Evolutionary conservation across 2,888 invertebrate genomes (phyloP), one percentile per base, ranked within the genome.

Genomic region (Opisthograptis luteolata): DNA sequence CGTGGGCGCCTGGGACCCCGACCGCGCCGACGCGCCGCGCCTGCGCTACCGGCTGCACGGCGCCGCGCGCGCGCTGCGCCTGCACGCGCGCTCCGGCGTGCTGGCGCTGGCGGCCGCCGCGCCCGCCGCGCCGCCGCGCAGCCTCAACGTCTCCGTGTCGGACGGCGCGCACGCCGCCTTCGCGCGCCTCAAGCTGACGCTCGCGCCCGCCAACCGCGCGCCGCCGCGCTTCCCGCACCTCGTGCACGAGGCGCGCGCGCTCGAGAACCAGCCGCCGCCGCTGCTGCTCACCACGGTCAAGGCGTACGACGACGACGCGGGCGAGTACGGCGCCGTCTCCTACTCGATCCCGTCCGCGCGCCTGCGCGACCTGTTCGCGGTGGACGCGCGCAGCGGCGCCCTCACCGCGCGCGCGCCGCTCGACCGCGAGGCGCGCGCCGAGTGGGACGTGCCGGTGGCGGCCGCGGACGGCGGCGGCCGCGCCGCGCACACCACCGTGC

Each of bases 131-230:
- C 85, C 93, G 51, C 72, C 75, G 69, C 85, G 87, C 68, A 78
- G 84, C 58, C 92, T 99, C 50, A 99, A 99, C 89, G 95, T 99
- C 20, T 98, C 98, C 1, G 98, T 97, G 25, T 96, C 97, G 44
- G 99, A 99, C 89, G 98, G 98, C 20, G 97, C 98, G 24, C 98
- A 97, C 87, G 97, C 97, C 4, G 96, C 94, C 60, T 98, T 96
- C 84, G 94, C 97, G 0, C 91, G 96, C 59, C 92, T 96, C 9
- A 95, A 95, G 87, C 94, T 97, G 36, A 93, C 95, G 68, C 92
- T 95, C 55, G 87, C 95, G 49, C 94, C 96, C 5, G 94, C 95
- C 54, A 98, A 98, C 88, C 71, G 91, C 92, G 61, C 93, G 94
- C 77, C 95, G 62, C 98, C 98, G 6, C 91, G 92, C 55, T 98